Conservation (phyloP, 2,113 vertebrate species). For the Ahaetulla prasina region DNA sequence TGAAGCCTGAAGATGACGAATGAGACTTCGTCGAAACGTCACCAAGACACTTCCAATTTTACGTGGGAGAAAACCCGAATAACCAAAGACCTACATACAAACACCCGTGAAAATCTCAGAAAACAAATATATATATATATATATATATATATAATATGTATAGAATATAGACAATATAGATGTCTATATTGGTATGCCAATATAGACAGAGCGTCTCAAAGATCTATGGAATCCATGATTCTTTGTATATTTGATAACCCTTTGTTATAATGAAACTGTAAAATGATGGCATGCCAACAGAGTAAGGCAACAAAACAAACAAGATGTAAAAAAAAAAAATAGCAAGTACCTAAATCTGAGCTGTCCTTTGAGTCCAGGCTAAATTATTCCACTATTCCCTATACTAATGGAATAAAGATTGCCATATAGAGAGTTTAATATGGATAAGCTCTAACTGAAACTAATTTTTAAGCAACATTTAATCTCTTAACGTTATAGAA, state of each 20-base stretch:
- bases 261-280: not conserved
- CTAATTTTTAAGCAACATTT: not conserved
- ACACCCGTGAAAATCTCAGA: too few relatives aligned
- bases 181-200: not conserved
- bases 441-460: not conserved
- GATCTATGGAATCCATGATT: not conserved
- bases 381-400: not conserved
- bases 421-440: not conserved
- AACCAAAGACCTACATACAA: too few relatives aligned
- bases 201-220: not conserved
- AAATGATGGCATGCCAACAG: not conserved
- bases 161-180: too few relatives aligned
- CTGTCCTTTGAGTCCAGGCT: not conserved
- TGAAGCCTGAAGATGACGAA: too few relatives aligned
- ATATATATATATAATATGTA: too few relatives aligned
- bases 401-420: not conserved
- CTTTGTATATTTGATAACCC: not conserved
- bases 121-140: too few relatives aligned
- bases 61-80: too few relatives aligned
- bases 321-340: not conserved
- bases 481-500: not conserved
- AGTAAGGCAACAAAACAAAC: not conserved
- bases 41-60: too few relatives aligned
- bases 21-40: too few relatives aligned
- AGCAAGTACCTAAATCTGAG: not conserved